Evolutionary conservation across 2,113 vertebrate genomes (phyloP).

Genomic region (Xiphophorus maculatus): DNA sequence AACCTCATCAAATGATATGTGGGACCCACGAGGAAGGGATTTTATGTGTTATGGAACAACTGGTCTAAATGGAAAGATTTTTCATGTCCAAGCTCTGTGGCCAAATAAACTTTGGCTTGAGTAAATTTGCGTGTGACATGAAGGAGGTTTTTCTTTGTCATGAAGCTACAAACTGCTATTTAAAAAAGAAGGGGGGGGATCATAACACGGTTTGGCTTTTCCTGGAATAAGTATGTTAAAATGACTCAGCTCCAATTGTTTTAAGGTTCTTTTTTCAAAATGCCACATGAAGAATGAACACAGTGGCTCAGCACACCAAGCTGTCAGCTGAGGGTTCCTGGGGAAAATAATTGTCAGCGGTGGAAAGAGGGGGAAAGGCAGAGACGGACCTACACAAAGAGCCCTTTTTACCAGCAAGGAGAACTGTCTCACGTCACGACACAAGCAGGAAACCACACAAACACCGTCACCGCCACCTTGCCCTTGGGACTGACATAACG

Average conservation of each 20-base stretch:
- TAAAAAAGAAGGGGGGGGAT: constrained; percentile 1
- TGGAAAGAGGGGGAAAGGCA: constrained; percentile 51
- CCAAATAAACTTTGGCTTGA: not conserved
- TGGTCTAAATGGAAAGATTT: constrained; percentile 27
- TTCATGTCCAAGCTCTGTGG: not conserved
- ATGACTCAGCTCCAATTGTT: not conserved
- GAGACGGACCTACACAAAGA: constrained; percentile 66
- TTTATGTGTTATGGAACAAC: constrained; percentile 41
- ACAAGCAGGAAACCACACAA: constrained; percentile 71
- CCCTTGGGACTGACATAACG: constrained; percentile 43
- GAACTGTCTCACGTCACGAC: constrained; percentile 67
- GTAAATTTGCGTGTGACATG: constrained; percentile 10
- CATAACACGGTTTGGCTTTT: constrained; percentile 23
- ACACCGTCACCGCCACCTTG: constrained; percentile 44
- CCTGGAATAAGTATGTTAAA: constrained; percentile 1
- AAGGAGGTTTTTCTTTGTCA: constrained; percentile 27
- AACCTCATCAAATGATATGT: constrained; percentile 56
- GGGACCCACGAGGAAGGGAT: constrained; percentile 1
- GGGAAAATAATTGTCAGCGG: constrained; percentile 68
- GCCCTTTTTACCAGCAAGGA: constrained; percentile 61
- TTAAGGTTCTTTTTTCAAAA: constrained; percentile 8
- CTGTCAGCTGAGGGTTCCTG: constrained; percentile 58
- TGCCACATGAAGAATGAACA: constrained; percentile 42
- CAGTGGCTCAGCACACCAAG: constrained; percentile 38
- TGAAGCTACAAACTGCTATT: constrained; percentile 23